Conservation (phyloP, 2,113 vertebrate genomes). For the Neofelis nebulosa region DNA sequence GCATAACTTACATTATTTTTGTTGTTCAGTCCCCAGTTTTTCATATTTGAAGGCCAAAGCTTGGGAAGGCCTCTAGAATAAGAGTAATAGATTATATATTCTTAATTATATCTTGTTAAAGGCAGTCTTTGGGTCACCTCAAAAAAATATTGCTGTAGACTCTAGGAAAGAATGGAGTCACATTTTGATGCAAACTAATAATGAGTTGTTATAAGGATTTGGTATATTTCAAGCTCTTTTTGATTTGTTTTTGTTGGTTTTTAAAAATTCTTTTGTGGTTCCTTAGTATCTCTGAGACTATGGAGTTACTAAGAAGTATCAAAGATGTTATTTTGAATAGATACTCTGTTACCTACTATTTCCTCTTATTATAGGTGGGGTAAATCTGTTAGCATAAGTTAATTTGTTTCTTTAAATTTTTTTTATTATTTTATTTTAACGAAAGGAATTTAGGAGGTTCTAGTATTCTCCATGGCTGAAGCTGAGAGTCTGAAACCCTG, state of each 20-base stretch:
- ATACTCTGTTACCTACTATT: not conserved
- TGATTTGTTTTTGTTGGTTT: slow-evolving; percentile 45
- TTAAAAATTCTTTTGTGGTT: not conserved
- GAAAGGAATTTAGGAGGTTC: slow-evolving; percentile 72
- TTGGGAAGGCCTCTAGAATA: not conserved
- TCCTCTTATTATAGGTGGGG: not conserved
- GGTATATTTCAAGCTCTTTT: not conserved
- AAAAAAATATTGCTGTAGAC: not conserved
- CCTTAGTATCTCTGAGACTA: not conserved
- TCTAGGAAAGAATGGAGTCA: slow-evolving; percentile 5
- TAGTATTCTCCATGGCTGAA: slow-evolving; percentile 77
- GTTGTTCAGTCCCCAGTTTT: slow-evolving; percentile 33
- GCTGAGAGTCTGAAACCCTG: slow-evolving; percentile 72
- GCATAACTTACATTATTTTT: slow-evolving; percentile 41
- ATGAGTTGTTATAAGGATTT: slow-evolving; percentile 32
- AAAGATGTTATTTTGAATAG: slow-evolving; percentile 6
- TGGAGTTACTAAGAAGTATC: not conserved
- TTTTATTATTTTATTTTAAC: slow-evolving; percentile 73
- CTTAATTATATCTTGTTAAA: not conserved
- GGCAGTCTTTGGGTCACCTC: not conserved
- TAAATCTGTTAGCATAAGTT: slow-evolving; percentile 54
- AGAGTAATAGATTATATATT: slow-evolving; percentile 47
- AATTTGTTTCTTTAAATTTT: slow-evolving; percentile 71
- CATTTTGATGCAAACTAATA: slow-evolving; percentile 49
- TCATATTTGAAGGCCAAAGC: not conserved